These are phyloP conservation scores for Alcis repandata DNA, from an alignment of 2,888 invertebrate genomes.

Conservation along the genomic window DNA sequence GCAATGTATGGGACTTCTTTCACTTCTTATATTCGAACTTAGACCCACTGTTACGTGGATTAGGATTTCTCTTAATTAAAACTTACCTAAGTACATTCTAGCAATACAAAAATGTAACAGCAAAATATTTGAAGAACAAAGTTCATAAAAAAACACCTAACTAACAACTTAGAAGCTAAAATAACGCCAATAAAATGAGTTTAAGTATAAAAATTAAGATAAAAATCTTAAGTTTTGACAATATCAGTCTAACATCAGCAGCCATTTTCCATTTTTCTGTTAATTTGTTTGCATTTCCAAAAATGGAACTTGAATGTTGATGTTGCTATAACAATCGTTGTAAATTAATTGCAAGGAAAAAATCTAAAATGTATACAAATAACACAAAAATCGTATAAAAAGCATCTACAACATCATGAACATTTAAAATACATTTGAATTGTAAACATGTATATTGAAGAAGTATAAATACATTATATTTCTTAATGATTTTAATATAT, in stretches of 20 bases:
- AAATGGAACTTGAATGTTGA: constrained; percentile 63
- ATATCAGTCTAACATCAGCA: constrained; percentile 70
- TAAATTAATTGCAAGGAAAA: constrained; percentile 48
- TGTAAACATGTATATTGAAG: constrained; percentile 51
- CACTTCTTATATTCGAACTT: constrained; percentile 52
- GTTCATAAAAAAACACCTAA: constrained; percentile 35
- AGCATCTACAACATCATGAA: constrained; percentile 55
- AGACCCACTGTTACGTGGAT: constrained; percentile 40
- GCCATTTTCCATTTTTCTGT: constrained; percentile 57
- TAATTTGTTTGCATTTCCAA: constrained; percentile 29
- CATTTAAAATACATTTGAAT: constrained; percentile 53
- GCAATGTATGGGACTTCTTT: constrained; percentile 77
- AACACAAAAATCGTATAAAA: constrained; percentile 52
- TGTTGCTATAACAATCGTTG: constrained; percentile 60
- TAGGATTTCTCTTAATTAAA: constrained; percentile 43
- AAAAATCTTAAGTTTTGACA: constrained; percentile 42
- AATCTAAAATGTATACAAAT: constrained; percentile 40
- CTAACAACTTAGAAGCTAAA: constrained; percentile 21
- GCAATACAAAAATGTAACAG: constrained; percentile 44
- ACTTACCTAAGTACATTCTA: constrained; percentile 31
- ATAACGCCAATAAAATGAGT: constrained; percentile 39
- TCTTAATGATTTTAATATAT: constrained; percentile 34
- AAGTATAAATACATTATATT: constrained; percentile 37
- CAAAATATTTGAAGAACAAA: constrained; percentile 39
- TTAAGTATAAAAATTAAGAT: constrained; percentile 51